Base-by-base conservation (phyloP, 1,140 invertebrate genomes). In the Atopsyche davidsoni region DNA sequence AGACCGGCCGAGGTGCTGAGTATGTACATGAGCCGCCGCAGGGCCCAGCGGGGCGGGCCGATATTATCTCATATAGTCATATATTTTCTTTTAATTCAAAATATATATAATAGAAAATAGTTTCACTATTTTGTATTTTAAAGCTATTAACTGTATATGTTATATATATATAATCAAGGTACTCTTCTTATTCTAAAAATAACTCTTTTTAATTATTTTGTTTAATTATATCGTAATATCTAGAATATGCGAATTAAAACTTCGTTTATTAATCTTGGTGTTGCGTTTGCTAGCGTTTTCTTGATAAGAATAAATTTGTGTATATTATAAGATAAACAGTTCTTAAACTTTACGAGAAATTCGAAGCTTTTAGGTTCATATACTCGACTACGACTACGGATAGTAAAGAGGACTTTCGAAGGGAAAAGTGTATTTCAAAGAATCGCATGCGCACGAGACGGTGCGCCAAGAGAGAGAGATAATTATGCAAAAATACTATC, bases 61-160 rank as follows among this genome's bases (percentile, higher is more conserved):
- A n/a, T n/a, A n/a, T n/a, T 39, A 39, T 17, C 2, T 36, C 19
- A 39, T 39, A 39, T 17, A 17, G 34, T 38, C 23, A 49, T 41
- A 40, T 49, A 40, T 40, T 36, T 25, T 49, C 48, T 44, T 43
- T 48, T 49, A 53, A 51, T 58, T 58, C 44, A 58, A 58, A 58
- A 58, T 58, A 58, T 51, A 58, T 51, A 48, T 50, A 49, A 51
- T 58, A 58, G 56, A 58, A 58, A 58, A 58, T 58, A 58, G 56
- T 58, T 58, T 48, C 35, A 58, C 56, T 58, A 54, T 54, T 58
- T 58, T 51, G 32, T 48, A 51, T 47, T 38, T 57, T 57, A 57
- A 57, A 57, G 51, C 51, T 58, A 58, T 58, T 54, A 47, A 58
- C 31, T 58, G 48, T 58, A 58, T 36, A 47, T 51, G 23, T 53